Percentiles rank a stretch among this genome's conserved stretches.
Conservation (phyloP, 2,113 vertebrate species). For the Camelus bactrianus region DNA sequence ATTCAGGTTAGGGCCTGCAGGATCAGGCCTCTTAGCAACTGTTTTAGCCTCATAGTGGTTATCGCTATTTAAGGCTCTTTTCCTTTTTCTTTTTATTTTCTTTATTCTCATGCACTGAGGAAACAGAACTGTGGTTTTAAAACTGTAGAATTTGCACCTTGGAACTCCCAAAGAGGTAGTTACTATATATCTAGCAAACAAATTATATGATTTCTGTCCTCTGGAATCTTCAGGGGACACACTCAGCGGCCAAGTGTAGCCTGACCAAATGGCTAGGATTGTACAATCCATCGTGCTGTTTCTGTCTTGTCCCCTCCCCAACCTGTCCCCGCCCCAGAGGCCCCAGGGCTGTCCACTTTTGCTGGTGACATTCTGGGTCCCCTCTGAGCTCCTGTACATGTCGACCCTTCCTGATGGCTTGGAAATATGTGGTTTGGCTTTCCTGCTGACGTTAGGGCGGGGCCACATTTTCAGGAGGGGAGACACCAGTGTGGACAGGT, state of each 20-base stretch:
- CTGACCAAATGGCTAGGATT: rapidly evolving
- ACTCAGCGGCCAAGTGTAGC: background rate
- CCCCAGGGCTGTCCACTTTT: no score
- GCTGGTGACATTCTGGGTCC: background rate
- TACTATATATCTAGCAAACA: background rate
- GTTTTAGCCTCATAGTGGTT: conserved; percentile 62
- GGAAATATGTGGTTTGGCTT: background rate
- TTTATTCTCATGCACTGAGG: background rate
- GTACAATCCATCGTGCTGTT: background rate
- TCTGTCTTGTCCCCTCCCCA: background rate
- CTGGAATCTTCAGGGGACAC: background rate
- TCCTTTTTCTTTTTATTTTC: conserved; percentile 40
- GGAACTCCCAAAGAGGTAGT: background rate
- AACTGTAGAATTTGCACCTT: background rate
- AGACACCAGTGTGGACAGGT: background rate
- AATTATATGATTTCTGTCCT: background rate
- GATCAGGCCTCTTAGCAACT: conserved; percentile 27
- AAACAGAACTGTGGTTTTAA: background rate
- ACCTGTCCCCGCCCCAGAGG: rapidly evolving
- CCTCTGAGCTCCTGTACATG: background rate
- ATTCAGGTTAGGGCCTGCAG: background rate
- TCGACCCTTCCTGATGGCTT: background rate
- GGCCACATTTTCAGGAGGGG: background rate
- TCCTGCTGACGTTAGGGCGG: background rate
- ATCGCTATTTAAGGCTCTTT: conserved; percentile 62